Conservation (phyloP, 2,888 invertebrate genomes). For the Polymixis lichenea region DNA sequence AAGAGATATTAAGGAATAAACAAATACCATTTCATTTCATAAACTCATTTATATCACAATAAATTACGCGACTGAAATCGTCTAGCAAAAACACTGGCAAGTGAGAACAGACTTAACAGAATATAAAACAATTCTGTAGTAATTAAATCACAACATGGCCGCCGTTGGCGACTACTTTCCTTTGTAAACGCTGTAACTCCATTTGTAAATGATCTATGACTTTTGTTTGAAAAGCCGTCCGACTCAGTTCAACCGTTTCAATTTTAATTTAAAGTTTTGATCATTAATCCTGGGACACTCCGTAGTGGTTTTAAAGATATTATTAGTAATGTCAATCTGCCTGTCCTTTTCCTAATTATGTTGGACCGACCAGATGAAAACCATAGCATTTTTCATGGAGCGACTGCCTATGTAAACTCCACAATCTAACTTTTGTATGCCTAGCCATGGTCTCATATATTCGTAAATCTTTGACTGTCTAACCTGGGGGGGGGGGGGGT, state of each 20-base stretch:
- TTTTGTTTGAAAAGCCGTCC: slow-evolving; percentile 42
- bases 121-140: slow-evolving; percentile 72
- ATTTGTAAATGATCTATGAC: slow-evolving; percentile 50
- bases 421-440: no score
- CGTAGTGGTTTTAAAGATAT: neutral
- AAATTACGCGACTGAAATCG: slow-evolving; percentile 58
- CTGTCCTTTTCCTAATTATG: no score
- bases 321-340: neutral
- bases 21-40: slow-evolving; percentile 41
- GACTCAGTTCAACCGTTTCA: slow-evolving; percentile 9
- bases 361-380: no score
- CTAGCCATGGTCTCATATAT: no score
- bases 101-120: slow-evolving; percentile 65
- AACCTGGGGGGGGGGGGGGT: no score
- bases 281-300: slow-evolving; percentile 8
- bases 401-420: no score
- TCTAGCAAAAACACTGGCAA: slow-evolving; percentile 55
- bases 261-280: slow-evolving; percentile 33
- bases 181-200: slow-evolving; percentile 45
- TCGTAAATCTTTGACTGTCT: no score
- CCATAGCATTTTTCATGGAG: no score
- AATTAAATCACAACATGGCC: slow-evolving; percentile 73
- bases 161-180: slow-evolving; percentile 37
- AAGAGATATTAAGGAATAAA: slow-evolving; percentile 33
- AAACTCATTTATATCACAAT: slow-evolving; percentile 56